Evolutionary conservation across 2,888 invertebrate species (phyloP).

Genomic region (Aethes cnicana): DNA sequence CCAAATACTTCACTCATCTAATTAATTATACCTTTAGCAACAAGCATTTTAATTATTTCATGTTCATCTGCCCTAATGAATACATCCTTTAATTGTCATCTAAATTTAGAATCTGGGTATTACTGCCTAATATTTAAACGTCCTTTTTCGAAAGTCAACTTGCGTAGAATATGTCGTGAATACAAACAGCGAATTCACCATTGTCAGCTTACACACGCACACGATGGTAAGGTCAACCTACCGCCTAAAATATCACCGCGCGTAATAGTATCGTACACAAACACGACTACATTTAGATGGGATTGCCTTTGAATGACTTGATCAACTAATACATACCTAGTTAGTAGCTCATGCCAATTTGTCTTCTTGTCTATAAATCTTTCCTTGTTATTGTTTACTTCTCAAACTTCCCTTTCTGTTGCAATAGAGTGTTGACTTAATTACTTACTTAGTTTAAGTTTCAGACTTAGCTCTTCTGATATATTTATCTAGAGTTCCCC

Average conservation of each 20-base stretch:
- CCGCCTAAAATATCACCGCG: slow-evolving; percentile 49
- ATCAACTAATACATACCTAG: not conserved
- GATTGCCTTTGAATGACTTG: not conserved
- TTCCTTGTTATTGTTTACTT: no score
- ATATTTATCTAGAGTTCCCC: no score
- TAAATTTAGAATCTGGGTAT: slow-evolving; percentile 17
- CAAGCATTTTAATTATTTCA: slow-evolving; percentile 17
- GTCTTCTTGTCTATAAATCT: no score
- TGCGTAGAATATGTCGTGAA: not conserved
- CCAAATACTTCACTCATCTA: slow-evolving; percentile 8
- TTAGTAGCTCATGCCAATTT: not conserved
- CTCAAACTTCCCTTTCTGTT: no score
- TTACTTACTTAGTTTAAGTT: not conserved
- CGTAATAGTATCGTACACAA: slow-evolving; percentile 42
- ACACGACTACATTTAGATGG: slow-evolving; percentile 31
- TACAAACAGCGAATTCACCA: slow-evolving; percentile 34
- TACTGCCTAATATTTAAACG: not conserved
- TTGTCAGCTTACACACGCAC: slow-evolving; percentile 49
- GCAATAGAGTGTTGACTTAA: not conserved
- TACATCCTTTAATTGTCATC: slow-evolving; percentile 18
- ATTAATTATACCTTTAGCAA: slow-evolving; percentile 1
- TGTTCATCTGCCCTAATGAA: slow-evolving; percentile 12
- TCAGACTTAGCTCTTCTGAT: no score
- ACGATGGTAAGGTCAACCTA: slow-evolving; percentile 46
- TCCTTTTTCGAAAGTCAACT: slow-evolving; percentile 2